phyloP scores from a whole-genome alignment of 2,888 invertebrate species.

The Thumatha senex region DNA sequence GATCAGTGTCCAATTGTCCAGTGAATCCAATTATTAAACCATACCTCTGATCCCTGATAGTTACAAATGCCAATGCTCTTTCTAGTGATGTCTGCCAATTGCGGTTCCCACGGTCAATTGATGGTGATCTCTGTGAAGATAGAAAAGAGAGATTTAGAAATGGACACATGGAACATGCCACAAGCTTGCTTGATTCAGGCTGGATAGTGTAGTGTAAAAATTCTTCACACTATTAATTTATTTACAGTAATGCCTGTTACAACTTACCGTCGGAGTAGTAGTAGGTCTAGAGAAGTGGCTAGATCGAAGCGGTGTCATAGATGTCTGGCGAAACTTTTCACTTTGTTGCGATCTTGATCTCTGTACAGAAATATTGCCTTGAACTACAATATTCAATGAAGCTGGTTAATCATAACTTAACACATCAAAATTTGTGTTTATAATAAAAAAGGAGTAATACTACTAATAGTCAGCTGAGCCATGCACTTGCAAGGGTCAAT shows the following conservation, averaged over 20 bases:
- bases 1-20: too few relatives aligned
- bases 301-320: conserved; percentile 58
- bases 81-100: conserved; percentile 67
- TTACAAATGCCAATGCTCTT: conserved; percentile 67
- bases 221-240: too few relatives aligned
- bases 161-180: too few relatives aligned
- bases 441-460: too few relatives aligned
- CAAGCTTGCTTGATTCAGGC: too few relatives aligned
- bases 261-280: conserved; percentile 61
- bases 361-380: conserved; percentile 36
- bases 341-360: conserved; percentile 68
- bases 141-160: background rate
- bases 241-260: background rate
- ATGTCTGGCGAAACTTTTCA: conserved; percentile 55
- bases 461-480: too few relatives aligned
- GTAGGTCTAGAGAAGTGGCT: conserved; percentile 57
- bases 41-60: conserved; percentile 72
- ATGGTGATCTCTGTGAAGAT: conserved; percentile 68
- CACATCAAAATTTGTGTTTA: too few relatives aligned
- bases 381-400: too few relatives aligned
- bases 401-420: too few relatives aligned
- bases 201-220: too few relatives aligned
- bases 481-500: too few relatives aligned
- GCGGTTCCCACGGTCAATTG: conserved; percentile 57
- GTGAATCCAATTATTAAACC: background rate